Evolutionary conservation across 2,888 invertebrate genomes (phyloP).

Genomic region (Subacronicta megacephala): DNA sequence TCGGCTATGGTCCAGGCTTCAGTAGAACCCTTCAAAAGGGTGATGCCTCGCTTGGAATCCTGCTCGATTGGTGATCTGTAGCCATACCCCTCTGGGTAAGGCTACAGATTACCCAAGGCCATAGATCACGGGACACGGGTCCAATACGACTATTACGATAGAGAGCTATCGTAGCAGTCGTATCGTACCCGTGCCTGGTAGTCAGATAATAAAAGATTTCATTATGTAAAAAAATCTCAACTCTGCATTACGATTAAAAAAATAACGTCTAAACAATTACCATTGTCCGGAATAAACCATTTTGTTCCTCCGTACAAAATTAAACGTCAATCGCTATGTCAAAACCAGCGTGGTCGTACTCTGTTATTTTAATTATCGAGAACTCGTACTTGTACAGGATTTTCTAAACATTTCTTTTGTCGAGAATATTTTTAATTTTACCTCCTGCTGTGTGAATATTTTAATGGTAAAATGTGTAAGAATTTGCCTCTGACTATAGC

Average conservation of each 20-base stretch:
- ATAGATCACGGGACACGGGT: too few species aligned
- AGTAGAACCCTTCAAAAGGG: too few species aligned
- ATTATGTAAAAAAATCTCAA: too few species aligned
- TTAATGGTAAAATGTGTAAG: slow-evolving; percentile 28
- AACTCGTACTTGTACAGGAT: slow-evolving; percentile 71
- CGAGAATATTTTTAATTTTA: slow-evolving; percentile 55
- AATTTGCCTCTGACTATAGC: slow-evolving; percentile 13
- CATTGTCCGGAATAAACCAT: slow-evolving; percentile 64
- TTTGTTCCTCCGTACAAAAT: slow-evolving; percentile 81
- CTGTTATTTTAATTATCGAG: slow-evolving; percentile 86
- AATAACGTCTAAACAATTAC: slow-evolving; percentile 58
- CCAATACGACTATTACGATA: too few species aligned
- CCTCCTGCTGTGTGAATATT: slow-evolving; percentile 41
- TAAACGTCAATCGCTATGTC: slow-evolving; percentile 85
- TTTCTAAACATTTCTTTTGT: slow-evolving; percentile 76
- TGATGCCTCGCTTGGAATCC: too few species aligned
- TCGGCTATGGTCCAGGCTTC: too few species aligned
- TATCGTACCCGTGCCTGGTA: too few species aligned
- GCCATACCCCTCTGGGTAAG: too few species aligned
- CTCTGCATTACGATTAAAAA: slow-evolving; percentile 7
- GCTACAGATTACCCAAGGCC: too few species aligned
- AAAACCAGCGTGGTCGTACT: slow-evolving; percentile 73
- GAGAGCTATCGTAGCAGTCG: too few species aligned
- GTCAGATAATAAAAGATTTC: too few species aligned
- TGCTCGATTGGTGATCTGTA: too few species aligned